A percentile compares a stretch with the other conserved stretches of the same genome.
These are phyloP conservation scores for Gadus chalcogrammus DNA, from an alignment of 2,113 vertebrate genomes.

Conservation along the genomic window DNA sequence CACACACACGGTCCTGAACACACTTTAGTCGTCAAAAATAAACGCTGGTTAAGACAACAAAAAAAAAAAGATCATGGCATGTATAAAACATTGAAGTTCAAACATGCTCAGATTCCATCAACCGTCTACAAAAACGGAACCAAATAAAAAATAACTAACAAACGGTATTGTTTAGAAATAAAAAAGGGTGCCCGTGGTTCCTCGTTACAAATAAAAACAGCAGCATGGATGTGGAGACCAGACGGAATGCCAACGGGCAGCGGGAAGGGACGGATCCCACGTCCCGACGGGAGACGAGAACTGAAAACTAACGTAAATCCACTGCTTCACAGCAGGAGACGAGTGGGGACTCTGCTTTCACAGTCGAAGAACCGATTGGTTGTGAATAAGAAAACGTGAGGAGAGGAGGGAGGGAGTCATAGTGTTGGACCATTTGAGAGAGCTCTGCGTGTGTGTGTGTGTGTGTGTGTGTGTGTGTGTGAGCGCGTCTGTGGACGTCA, in stretches of 20 bases:
- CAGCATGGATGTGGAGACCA: constrained; percentile 22
- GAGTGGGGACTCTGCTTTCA: background rate
- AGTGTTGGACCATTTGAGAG: no score
- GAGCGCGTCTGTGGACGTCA: no score
- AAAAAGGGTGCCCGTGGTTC: background rate
- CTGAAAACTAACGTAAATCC: background rate
- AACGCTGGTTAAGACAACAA: background rate
- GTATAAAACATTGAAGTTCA: constrained; percentile 6
- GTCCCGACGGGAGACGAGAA: background rate
- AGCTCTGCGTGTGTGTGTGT: no score
- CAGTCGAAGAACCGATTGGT: no score
- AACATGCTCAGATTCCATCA: background rate
- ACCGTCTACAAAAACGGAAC: no score
- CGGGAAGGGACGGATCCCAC: background rate
- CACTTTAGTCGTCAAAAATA: background rate
- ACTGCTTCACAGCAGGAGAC: no score
- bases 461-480: no score
- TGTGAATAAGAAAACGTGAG: no score
- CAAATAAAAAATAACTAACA: no score
- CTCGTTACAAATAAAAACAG: constrained; percentile 2
- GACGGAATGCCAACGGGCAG: constrained; percentile 42
- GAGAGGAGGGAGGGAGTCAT: no score
- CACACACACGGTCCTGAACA: background rate
- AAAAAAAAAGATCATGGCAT: background rate
- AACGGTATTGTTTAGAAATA: no score